phyloP scores from a whole-genome alignment of 2,888 invertebrate genomes.

The Octonoba sinensis region DNA sequence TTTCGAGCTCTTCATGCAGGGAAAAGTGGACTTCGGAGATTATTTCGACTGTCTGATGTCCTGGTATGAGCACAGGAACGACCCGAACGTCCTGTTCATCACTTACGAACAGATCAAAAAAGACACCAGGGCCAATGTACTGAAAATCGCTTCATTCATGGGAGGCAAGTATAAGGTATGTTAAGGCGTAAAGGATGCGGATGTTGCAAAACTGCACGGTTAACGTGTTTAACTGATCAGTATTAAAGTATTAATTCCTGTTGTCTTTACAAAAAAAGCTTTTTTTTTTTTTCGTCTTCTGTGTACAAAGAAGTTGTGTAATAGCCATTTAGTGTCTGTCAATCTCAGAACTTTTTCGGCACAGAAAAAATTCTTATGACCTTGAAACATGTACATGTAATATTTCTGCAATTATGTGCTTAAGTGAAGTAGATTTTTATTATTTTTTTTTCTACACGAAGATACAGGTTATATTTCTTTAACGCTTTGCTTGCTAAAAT shows the following conservation, averaged over 20 bases:
- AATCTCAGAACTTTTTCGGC: no score
- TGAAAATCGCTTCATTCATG: constrained; percentile 66
- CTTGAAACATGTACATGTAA: no score
- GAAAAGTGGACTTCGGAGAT: constrained; percentile 68
- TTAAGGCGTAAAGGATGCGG: background rate
- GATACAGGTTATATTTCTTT: no score
- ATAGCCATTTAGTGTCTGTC: no score
- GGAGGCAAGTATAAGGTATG: constrained; percentile 53
- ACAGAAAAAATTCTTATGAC: no score
- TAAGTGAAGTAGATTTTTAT: no score
- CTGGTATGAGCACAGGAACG: constrained; percentile 65
- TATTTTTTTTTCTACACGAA: no score
- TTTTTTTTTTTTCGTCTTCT: background rate
- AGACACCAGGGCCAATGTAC: constrained; percentile 61
- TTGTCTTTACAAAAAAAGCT: background rate
- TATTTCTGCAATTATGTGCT: no score
- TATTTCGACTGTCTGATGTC: constrained; percentile 63
- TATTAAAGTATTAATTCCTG: background rate
- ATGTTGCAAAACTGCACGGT: no score
- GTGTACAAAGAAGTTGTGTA: no score
- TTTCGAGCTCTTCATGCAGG: constrained; percentile 70
- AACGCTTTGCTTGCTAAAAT: no score
- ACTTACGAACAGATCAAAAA: constrained; percentile 72
- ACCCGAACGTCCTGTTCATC: constrained; percentile 70
- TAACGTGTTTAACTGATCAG: no score